Evolutionary conservation across 2,888 invertebrate genomes (phyloP), one percentile per base, ranked within the genome.

Genomic region (Drosophila emarginata): DNA sequence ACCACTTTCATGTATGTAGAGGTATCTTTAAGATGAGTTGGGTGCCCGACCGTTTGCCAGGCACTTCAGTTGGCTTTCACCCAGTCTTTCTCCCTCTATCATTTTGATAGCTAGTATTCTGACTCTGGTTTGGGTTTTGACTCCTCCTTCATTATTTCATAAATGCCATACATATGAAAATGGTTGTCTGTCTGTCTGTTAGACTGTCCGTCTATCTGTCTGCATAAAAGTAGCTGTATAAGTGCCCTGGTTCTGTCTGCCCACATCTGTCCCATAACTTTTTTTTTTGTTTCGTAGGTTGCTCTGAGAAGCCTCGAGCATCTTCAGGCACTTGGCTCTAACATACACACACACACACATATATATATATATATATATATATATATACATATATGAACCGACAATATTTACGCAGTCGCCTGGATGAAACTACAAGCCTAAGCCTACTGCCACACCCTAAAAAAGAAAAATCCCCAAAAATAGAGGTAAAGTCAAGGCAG

Each of bases 361-460:
- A 28, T 6, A 28, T 5, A 28, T 28, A 32, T 63, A 69, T 64
- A 71, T 64, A 54, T 32, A 28, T 6, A 28, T 5, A 28, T 5
- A 28, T 6, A 28, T 5, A 28, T 28, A 32, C 69, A 69, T 64
- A 71, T 64, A 54, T 32, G 14, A 53, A 37, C 56, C 64, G 67
- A 61, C 76, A 74, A 79, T 84, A 78, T 79, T 80, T 84, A 76
- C 72, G 74, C 71, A 77, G 73, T 66, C 78, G 67, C 56, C 51
- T 60, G 68, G 21, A 67, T 62, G 57, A 79, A 84, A 81, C 85
- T 84, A 84, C 76, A 64, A 56, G 61, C 69, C 18, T 60, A 66
- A 60, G 74, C 54, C 69, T 23, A 63, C 66, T 58, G 39, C 53
- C 62, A 14, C 66, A 57, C 54, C 37, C 63, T 9, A 32, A 57